Evolutionary conservation across 2,797 vertebrate species (phyloP).

Genomic region (Sebastes wilsoni): DNA sequence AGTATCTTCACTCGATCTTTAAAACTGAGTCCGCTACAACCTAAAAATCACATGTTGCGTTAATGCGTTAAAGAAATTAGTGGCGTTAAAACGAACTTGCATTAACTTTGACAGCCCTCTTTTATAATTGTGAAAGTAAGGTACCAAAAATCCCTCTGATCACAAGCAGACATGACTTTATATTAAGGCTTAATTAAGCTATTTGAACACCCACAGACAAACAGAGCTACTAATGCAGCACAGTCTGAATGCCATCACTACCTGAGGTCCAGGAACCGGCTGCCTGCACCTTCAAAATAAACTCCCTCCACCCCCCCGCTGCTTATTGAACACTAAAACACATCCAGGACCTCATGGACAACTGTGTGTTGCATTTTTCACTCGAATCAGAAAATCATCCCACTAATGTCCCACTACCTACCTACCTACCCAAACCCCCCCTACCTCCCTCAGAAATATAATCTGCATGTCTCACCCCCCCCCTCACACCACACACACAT

Average conservation of each 20-base stretch:
- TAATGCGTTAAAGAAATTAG: too few species aligned
- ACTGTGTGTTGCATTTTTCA: conserved; percentile 46
- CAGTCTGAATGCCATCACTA: conserved; percentile 13
- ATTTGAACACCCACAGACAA: conserved; percentile 73
- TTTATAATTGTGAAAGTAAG: not conserved
- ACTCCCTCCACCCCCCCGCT: conserved; percentile 6
- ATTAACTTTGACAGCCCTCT: too few species aligned
- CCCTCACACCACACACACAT: not conserved
- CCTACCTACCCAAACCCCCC: not conserved
- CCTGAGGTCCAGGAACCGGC: conserved; percentile 51
- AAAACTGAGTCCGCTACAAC: too few species aligned
- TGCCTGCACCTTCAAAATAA: conserved; percentile 40
- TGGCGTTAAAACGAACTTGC: too few species aligned
- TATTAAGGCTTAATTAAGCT: not conserved
- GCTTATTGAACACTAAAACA: conserved; percentile 37
- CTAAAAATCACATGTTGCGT: too few species aligned
- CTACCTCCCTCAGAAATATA: conserved; percentile 17
- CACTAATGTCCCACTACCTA: conserved; percentile 66
- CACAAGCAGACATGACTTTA: not conserved
- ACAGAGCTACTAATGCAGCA: conserved; percentile 50
- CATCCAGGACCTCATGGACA: conserved; percentile 36
- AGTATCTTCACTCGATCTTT: too few species aligned
- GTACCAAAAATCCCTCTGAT: not conserved
- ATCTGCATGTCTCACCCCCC: conserved; percentile 53
- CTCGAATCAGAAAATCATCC: conserved; percentile 54